A percentile compares a stretch with the other conserved stretches of the same genome.
These are phyloP conservation scores for Lithophane socia DNA, from an alignment of 2,888 invertebrate species.

Conservation along the genomic window DNA sequence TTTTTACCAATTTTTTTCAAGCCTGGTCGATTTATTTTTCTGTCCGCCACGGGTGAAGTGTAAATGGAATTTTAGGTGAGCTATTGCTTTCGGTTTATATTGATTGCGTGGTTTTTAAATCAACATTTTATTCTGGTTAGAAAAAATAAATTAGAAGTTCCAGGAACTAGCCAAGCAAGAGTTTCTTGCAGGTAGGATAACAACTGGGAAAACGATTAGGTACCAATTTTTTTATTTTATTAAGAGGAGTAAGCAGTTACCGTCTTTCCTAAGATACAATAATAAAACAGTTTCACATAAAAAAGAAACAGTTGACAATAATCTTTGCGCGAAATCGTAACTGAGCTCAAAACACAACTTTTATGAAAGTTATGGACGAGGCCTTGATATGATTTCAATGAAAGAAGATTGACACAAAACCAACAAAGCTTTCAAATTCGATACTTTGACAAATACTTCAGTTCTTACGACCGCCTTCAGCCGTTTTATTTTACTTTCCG, in stretches of 20 bases:
- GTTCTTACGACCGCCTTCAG: conserved; percentile 41
- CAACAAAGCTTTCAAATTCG: conserved; percentile 59
- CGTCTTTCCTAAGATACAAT: background rate
- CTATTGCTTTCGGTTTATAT: background rate
- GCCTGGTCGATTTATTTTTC: background rate
- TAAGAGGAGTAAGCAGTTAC: background rate
- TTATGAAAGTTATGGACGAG: conserved; percentile 10
- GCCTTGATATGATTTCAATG: conserved; percentile 28
- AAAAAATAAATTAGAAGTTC: background rate
- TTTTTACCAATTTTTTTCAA: background rate
- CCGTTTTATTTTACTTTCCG: conserved; percentile 61
- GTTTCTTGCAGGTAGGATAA: background rate
- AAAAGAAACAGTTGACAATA: conserved; percentile 2
- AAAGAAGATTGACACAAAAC: conserved; percentile 46
- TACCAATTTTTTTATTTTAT: background rate
- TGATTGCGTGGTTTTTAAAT: background rate
- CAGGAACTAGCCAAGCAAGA: background rate
- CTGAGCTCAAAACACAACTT: conserved; percentile 1
- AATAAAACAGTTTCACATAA: background rate
- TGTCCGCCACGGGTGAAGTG: conserved; percentile 12
- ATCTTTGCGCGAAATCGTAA: background rate
- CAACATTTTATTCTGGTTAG: background rate
- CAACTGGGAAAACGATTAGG: background rate
- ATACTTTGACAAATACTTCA: conserved; percentile 61
- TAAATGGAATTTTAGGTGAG: conserved; percentile 20